Evolutionary conservation across 2,888 invertebrate species (phyloP), one percentile per base, ranked within the genome.

Genomic region (Hoplodrina ambigua): DNA sequence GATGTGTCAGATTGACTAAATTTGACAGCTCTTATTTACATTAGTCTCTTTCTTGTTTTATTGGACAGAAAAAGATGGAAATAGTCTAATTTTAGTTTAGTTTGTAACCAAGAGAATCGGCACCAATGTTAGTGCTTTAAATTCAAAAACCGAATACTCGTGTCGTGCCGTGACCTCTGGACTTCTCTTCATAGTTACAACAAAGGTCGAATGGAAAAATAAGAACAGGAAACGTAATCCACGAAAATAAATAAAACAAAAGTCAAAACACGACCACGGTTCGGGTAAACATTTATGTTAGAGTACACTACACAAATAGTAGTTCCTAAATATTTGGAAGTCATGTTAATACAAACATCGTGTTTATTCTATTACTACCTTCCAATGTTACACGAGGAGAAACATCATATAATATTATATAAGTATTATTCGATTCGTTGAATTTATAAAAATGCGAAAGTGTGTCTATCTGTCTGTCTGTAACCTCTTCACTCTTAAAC

Each of bases 261-360:
- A n/a, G n/a, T n/a, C n/a, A n/a, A 57, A 70, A 70, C 71, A 41
- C 57, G 30, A 70, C 71, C 60, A 8, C 71, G 44, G 30, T 11
- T 70, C 50, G 8, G 20, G 49, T 61, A 74, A 70, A 74, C 58
- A 74, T 77, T 74, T 77, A 55, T 60, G 15, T 61, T 6, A 57
- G 19, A 57, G 60, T 71, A 77, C 33, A 57, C 25, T 70, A 60
- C 30, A 58, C 55, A 78, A 74, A 77, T 25, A 77, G 53, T 50
- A 54, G 49, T 61, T 57, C 49, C 49, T 61, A 77, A 74, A 74
- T 71, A 77, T 73, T 77, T 70, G 52, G 30, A 57, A 61, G n/a
- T 30, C 25, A 53, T 56, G 57, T 70, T 77, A 53, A 53, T 49
- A 57, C 33, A 71, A 61, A 77, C 53, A 61, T 46, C 67, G 67